Base-by-base conservation (phyloP, 2,797 vertebrate genomes). In the Stomatorhinus walkeri region DNA sequence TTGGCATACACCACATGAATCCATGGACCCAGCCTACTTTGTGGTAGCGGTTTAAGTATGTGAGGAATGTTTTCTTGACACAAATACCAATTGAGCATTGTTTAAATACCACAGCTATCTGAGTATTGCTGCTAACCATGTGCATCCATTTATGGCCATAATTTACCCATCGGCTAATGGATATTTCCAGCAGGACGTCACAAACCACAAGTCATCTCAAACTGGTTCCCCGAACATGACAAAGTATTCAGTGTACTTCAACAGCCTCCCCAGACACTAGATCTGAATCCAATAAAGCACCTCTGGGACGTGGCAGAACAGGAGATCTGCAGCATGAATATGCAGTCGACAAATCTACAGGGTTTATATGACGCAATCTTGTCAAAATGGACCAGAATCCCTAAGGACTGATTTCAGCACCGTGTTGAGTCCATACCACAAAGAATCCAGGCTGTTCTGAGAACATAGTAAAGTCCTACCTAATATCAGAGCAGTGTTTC, bases 141-240 rank as follows among this genome's bases (percentile, higher is more conserved):
- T 72, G 68, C 68, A 72, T 16, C 68, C 68, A 72, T 72, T 72
- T 72, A 72, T 72, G 32, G 68, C 68, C 68, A 40, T 72, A 72
- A 72, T 72, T 72, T 72, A 72, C 68, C 68, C 68, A 72, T 72
- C 32, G 16, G 28, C 68, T 72, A 72, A 72, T 72, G 68, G 68
- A 72, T 72, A 72, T 72, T 72, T 72, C 32, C 68, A 72, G 68
- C 68, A 72, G 68, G 12, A 72, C 28, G 68, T 72, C 68, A 72
- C 68, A 72, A 36, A 72, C 68, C 68, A 72, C 32, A 72, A 72
- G 32, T 72, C 68, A 72, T 72, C 68, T 72, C 68, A 72, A 72
- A 36, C 68, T 72, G 68, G 68, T 72, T 72, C 68, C 68, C 32
- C 2, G 68, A 72, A 40, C 68, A 72, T 72, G 68, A 72, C 68